These are phyloP conservation scores for Tenthredo distinguenda DNA, from an alignment of 2,888 invertebrate genomes.

Conservation along the genomic window DNA sequence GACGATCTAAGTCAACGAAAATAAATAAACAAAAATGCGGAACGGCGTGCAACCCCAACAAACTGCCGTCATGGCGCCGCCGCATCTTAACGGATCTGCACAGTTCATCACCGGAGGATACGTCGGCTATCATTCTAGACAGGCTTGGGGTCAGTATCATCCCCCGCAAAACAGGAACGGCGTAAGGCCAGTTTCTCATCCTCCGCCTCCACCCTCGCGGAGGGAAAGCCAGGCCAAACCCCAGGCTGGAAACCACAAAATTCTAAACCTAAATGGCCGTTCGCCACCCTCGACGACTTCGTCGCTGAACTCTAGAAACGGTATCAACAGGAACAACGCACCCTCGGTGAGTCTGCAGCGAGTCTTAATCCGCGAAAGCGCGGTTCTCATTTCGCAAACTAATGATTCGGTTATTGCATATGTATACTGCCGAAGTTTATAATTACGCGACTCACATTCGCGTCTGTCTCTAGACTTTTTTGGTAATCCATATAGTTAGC, in stretches of 20 bases:
- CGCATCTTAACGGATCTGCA: constrained; percentile 78
- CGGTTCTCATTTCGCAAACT: background rate
- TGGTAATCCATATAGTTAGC: background rate
- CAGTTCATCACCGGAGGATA: constrained; percentile 80
- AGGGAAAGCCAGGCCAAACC: constrained; percentile 31
- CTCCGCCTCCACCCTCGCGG: constrained; percentile 69
- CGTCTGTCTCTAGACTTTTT: background rate
- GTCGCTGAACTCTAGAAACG: constrained; percentile 63
- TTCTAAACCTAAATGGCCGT: constrained; percentile 19
- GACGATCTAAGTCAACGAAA: background rate
- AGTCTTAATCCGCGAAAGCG: background rate
- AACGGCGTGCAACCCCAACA: constrained; percentile 75
- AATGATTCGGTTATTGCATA: background rate
- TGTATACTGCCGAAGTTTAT: background rate
- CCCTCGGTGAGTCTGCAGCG: constrained; percentile 73
- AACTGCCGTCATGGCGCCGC: constrained; percentile 75
- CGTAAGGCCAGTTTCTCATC: constrained; percentile 73
- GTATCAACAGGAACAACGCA: constrained; percentile 65
- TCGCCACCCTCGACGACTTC: constrained; percentile 61
- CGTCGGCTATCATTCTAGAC: constrained; percentile 78
- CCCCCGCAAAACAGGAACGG: constrained; percentile 58
- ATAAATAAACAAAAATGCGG: constrained; percentile 67
- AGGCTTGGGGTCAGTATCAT: constrained; percentile 80
- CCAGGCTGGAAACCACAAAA: constrained; percentile 22
- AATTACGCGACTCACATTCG: background rate